Evolutionary conservation across 1,140 invertebrate species (phyloP).

Genomic region (Saccostrea echinata): DNA sequence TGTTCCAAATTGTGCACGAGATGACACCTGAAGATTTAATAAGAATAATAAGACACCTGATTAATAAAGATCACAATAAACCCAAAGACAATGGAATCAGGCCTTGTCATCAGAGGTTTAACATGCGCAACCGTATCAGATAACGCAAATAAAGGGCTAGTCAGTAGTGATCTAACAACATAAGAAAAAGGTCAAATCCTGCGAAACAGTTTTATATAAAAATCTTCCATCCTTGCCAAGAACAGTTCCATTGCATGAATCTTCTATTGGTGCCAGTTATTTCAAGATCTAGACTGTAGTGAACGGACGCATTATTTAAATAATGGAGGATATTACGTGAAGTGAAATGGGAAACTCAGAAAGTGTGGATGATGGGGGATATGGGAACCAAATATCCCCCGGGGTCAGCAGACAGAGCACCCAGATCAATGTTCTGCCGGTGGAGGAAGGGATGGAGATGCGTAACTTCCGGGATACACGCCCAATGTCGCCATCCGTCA

Average conservation of each 20-base stretch:
- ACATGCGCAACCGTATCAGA: slow-evolving; percentile 24
- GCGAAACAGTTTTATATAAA: background rate
- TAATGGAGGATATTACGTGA: slow-evolving; percentile 3
- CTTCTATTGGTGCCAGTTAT: background rate
- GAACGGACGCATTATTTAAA: background rate
- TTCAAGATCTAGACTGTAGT: background rate
- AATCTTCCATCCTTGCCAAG: background rate
- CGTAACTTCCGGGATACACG: background rate
- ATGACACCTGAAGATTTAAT: background rate
- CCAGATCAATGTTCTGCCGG: background rate
- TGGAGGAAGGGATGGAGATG: slow-evolving; percentile 13
- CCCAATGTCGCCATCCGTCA: background rate
- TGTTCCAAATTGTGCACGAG: background rate
- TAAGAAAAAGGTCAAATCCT: background rate
- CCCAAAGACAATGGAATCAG: background rate
- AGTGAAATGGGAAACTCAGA: background rate
- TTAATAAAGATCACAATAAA: background rate
- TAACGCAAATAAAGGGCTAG: background rate
- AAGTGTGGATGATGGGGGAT: background rate
- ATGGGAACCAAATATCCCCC: background rate
- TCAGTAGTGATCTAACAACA: background rate
- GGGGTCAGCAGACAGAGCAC: background rate
- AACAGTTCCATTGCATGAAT: background rate
- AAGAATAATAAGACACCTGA: background rate
- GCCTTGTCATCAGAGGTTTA: background rate